These are phyloP conservation scores for Apus apus DNA, from an alignment of 2,113 vertebrate species.

Conservation along the genomic window DNA sequence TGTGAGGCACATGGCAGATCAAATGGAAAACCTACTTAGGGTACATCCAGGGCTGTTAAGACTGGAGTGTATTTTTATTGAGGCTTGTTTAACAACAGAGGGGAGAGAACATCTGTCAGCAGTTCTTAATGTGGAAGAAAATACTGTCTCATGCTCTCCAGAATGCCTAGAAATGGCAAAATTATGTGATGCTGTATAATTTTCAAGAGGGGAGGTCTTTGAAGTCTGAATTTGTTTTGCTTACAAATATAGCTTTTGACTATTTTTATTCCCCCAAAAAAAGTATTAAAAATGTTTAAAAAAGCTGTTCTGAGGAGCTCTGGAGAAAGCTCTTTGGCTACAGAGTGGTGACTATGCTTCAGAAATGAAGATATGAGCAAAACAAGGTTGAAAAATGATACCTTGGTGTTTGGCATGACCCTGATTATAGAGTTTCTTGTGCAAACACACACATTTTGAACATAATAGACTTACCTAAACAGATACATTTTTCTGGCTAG, in stretches of 20 bases:
- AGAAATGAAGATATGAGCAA: neutral
- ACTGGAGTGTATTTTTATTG: neutral
- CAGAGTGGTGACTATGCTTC: neutral
- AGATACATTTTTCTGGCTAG: neutral
- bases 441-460: rapidly evolving
- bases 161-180: neutral
- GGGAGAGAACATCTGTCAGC: slow-evolving; percentile 32
- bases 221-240: neutral
- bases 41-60: neutral
- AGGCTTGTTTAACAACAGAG: slow-evolving; percentile 25
- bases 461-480: neutral
- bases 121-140: neutral
- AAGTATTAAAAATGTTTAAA: neutral
- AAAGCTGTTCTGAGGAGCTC: neutral
- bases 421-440: neutral
- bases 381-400: neutral
- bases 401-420: neutral
- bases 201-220: neutral
- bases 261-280: neutral
- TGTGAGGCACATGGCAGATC: neutral
- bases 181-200: neutral
- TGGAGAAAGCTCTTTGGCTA: neutral
- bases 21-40: neutral
- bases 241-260: neutral
- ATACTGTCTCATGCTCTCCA: neutral